Percentiles rank a stretch among this genome's conserved stretches.
Conservation (phyloP, 1,140 invertebrate genomes). For the Pseudoatta argentina region DNA sequence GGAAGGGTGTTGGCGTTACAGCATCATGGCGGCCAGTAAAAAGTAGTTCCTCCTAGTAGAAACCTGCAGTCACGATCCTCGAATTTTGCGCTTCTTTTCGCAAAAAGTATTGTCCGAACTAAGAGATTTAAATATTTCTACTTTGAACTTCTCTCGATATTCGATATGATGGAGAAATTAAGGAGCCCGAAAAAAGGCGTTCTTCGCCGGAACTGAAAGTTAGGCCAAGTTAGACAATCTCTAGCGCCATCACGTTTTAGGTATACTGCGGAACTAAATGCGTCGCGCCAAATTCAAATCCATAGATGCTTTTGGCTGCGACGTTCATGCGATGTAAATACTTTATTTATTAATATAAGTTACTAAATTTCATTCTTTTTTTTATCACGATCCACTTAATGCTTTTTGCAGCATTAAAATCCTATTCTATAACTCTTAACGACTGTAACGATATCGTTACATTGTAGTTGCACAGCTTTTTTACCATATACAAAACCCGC, state of each 20-base stretch:
- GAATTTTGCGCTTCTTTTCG: not conserved
- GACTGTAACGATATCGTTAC: no score
- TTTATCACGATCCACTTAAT: no score
- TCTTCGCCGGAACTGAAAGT: conserved; percentile 10
- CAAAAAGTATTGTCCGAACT: no score
- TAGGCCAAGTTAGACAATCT: not conserved
- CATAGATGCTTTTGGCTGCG: not conserved
- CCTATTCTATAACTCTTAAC: no score
- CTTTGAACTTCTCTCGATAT: no score
- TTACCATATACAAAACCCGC: no score
- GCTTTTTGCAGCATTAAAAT: no score
- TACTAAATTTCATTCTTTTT: no score
- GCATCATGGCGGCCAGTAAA: not conserved
- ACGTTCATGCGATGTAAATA: no score
- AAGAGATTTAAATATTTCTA: not conserved
- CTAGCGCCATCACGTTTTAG: not conserved
- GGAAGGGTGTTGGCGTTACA: not conserved
- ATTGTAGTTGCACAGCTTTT: no score
- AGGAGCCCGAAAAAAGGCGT: not conserved
- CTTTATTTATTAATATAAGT: no score
- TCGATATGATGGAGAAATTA: no score
- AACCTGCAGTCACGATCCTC: not conserved
- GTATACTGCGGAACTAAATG: not conserved
- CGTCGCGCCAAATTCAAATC: not conserved
- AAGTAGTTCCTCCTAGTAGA: conserved; percentile 19